Evolutionary conservation across 2,797 vertebrate genomes (phyloP), one percentile per base, ranked within the genome.

Genomic region (Lateolabrax maculatus): DNA sequence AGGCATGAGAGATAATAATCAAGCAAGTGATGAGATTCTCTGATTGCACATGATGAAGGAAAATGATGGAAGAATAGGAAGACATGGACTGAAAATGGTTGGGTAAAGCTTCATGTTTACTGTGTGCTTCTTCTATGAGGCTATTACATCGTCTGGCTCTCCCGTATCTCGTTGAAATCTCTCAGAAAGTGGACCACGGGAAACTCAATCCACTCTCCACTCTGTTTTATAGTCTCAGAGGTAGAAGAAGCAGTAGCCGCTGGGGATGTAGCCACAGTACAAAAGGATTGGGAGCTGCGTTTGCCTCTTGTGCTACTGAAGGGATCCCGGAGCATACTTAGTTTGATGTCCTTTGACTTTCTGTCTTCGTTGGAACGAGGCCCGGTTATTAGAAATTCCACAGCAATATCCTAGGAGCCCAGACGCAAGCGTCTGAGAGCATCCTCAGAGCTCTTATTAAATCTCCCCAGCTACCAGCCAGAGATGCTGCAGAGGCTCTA

Each of bases 371-470:
- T 83, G 89, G 89, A 84, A 80, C n/a, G 19, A 56, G 57, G 86
- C 78, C 84, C 41, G n/a, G 68, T 90, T 94, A 93, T 93, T 93
- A 92, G 84, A 94, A 91, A 95, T 94, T 95, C 94, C 90, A 67
- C 56, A 77, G 86, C 89, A 84, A 84, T 84, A 88, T 84, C 87
- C 86, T 67, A 71, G 92, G 85, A 89, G 90, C 88, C 78, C 75
- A 79, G 90, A 86, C 63, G 5, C 83, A 53, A 46, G 77, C 85
- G 70, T 84, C 79, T 88, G 84, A 84, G 74, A 85, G 85, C 86
- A 57, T 84, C 84, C 81, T 88, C 75, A 12, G 71, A 71, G 83
- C 78, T 88, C 70, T 92, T 92, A 94, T 93, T 93, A 93, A 94
- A 89, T 90, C 93, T 91, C 92, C 90, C 72, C 43, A 85, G 90